Evolutionary conservation across 2,888 invertebrate species (phyloP), one percentile per base, ranked within the genome.

Genomic region (Meloe dianella): DNA sequence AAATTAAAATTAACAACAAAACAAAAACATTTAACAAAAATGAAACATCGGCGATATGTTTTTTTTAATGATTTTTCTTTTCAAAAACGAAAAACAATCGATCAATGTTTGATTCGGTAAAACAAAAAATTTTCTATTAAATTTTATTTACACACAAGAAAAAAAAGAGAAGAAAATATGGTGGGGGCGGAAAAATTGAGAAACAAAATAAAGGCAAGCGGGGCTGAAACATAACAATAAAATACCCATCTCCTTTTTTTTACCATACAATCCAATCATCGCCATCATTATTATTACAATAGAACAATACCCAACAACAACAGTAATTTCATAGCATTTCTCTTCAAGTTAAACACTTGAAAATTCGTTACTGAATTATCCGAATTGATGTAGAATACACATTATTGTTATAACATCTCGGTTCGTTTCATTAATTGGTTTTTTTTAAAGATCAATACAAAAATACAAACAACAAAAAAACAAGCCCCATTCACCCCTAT

Each of bases 1-100:
- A 64, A 68, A 63, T 61, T 65, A 60, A 66, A 71, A 66, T 66
- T 63, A 65, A 65, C 61, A 65, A 61, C 61, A 38, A 65, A 65
- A 65, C 61, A 60, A 65, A 58, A 32, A 35, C 20, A 58, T 29
- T 22, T 22, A 62, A 61, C 61, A 61, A 41, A 41, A 47, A 59
- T 20, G 63, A 56, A 58, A 59, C 54, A 60, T 24, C 54, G 56
- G 38, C 57, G 65, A 47, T 38, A 62, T 20, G 41, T 64, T 35
- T 51, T 54, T 1, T n/a, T n/a, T n/a, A n/a, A n/a, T 24, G 5
- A 2, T 2, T 54, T 54, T 2, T 1, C 24, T 12, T 3, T 27
- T 27, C 2, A 47, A 60, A 6, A 30, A 10, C 3, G 9, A 32
- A 32, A 64, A 7, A 60, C 41, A 47, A 63, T 12, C n/a, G 41